Evolutionary conservation across 2,888 invertebrate genomes (phyloP).

Genomic region (Drosophila falleni): DNA sequence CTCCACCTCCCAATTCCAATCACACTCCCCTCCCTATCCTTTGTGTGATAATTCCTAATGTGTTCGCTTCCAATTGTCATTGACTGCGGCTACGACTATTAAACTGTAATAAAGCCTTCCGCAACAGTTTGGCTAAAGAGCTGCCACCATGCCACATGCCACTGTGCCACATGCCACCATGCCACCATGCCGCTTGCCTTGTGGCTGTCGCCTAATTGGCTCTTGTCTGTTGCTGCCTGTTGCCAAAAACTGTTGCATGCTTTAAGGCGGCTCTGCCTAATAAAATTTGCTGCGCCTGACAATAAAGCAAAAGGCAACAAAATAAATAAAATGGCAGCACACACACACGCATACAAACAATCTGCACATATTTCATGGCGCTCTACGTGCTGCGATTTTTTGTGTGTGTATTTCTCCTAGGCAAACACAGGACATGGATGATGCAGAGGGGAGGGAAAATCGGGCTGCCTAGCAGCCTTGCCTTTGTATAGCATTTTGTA

Average conservation of each 20-base stretch:
- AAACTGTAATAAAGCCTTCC: slow-evolving; percentile 68
- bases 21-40: too few species aligned
- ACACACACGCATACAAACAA: slow-evolving; percentile 25
- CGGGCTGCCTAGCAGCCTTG: slow-evolving; percentile 35
- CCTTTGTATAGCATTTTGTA: slow-evolving; percentile 54
- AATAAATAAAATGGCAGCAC: slow-evolving; percentile 61
- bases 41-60: slow-evolving; percentile 39
- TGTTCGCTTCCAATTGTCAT: slow-evolving; percentile 52
- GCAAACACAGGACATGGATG: slow-evolving; percentile 8
- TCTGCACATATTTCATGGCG: slow-evolving; percentile 57
- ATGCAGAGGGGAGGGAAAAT: background rate
- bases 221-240: slow-evolving; percentile 50
- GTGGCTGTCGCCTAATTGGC: slow-evolving; percentile 55
- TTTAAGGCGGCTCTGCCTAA: slow-evolving; percentile 64
- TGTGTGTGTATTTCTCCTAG: slow-evolving; percentile 20
- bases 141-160: slow-evolving; percentile 32
- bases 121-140: slow-evolving; percentile 49
- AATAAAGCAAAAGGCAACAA: slow-evolving; percentile 55
- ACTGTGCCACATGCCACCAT: background rate
- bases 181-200: slow-evolving; percentile 13
- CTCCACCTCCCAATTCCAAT: background rate
- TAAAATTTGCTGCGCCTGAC: slow-evolving; percentile 70
- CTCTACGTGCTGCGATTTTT: slow-evolving; percentile 62
- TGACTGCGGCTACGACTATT: slow-evolving; percentile 56
- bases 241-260: slow-evolving; percentile 78